Conservation (phyloP, 2,888 invertebrate species). For the Alcis repandata region DNA sequence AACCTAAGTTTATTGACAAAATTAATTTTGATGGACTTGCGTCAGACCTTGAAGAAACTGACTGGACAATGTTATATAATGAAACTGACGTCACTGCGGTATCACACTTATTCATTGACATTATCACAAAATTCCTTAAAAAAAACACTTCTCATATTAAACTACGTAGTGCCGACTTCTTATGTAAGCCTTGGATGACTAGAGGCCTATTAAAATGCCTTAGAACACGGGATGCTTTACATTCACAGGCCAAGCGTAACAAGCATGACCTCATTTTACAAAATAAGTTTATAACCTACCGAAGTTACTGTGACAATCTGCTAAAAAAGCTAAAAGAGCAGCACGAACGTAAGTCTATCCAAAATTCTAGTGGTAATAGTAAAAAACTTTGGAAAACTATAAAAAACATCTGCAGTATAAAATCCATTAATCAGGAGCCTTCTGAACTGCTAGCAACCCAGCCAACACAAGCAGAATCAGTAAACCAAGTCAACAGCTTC, state of each 20-base stretch:
- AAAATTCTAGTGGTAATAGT: neutral
- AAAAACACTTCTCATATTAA: neutral
- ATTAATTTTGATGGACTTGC: neutral
- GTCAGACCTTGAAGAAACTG: neutral
- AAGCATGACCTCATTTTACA: neutral
- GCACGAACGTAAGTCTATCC: neutral
- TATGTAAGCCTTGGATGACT: conserved; percentile 4
- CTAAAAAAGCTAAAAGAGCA: neutral
- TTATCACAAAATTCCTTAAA: neutral
- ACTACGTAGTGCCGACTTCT: neutral
- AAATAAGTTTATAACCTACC: neutral
- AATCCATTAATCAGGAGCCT: neutral
- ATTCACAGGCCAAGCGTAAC: neutral
- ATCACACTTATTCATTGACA: neutral
- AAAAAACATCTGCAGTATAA: neutral
- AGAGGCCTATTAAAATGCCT: neutral
- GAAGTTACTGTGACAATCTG: neutral
- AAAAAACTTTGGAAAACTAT: neutral
- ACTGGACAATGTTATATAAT: neutral
- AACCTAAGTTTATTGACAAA: neutral
- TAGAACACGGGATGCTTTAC: neutral
- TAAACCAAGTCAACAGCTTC: neutral
- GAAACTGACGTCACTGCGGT: neutral
- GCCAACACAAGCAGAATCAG: neutral
- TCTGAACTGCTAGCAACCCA: neutral